Conservation (phyloP, 2,113 vertebrate genomes). For the Cavia porcellus region DNA sequence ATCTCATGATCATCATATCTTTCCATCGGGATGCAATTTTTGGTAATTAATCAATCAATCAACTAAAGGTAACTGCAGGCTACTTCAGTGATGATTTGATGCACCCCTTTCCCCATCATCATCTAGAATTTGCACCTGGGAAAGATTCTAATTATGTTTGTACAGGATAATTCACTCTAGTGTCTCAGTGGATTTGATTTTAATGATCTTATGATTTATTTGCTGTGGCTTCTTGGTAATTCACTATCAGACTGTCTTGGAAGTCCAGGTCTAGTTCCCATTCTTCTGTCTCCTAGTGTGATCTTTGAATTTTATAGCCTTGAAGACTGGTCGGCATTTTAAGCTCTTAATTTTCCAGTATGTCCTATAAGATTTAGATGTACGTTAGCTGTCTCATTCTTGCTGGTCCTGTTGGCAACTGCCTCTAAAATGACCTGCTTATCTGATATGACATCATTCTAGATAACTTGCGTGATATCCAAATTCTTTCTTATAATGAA, state of each 20-base stretch:
- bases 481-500: background rate
- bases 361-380: background rate
- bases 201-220: background rate
- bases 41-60: background rate
- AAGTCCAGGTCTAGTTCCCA: background rate
- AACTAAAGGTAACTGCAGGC: background rate
- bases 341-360: background rate
- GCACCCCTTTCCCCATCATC: background rate
- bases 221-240: background rate
- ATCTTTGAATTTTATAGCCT: background rate
- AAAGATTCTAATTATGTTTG: background rate
- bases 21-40: background rate
- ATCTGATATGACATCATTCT: background rate
- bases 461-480: background rate
- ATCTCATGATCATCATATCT: background rate
- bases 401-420: background rate
- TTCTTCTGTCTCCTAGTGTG: background rate
- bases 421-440: conserved; percentile 5
- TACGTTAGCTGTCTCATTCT: background rate
- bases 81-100: background rate
- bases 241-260: background rate
- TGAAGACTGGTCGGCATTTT: background rate
- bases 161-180: background rate
- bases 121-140: background rate
- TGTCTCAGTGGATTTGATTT: background rate